Conservation (phyloP, 2,888 invertebrate genomes). For the Epistrophe grossulariae region DNA sequence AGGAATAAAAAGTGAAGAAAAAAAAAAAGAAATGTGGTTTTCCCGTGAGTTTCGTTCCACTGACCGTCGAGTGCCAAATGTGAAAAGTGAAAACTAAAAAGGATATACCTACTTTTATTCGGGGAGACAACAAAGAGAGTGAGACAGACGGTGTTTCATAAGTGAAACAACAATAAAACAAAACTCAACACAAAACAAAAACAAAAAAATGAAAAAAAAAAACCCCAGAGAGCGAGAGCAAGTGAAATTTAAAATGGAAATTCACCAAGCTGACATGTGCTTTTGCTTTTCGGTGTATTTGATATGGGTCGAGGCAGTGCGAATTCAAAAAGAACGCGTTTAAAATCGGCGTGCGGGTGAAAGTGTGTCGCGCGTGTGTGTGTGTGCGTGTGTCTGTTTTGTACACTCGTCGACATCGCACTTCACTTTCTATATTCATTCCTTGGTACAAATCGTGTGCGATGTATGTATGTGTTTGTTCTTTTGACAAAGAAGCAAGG, state of each 20-base stretch:
- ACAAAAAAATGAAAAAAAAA: not conserved
- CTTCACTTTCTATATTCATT: conserved; percentile 32
- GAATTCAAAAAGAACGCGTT: conserved; percentile 67
- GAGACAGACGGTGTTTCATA: conserved; percentile 13
- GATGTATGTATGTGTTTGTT: conserved; percentile 39
- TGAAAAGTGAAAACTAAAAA: conserved; percentile 67
- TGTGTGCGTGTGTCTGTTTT: conserved; percentile 10
- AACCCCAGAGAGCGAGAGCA: conserved; percentile 3
- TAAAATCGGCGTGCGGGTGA: conserved; percentile 46
- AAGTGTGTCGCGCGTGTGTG: conserved; percentile 15
- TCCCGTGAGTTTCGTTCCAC: conserved; percentile 50
- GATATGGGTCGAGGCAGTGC: conserved; percentile 59
- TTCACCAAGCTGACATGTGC: conserved; percentile 67
- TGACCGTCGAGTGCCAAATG: conserved; percentile 55
- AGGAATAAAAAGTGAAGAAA: conserved; percentile 50
- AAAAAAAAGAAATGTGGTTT: conserved; percentile 57
- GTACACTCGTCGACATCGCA: conserved; percentile 9
- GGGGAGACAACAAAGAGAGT: conserved; percentile 30
- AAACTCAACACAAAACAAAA: conserved; percentile 2
- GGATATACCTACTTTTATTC: conserved; percentile 2
- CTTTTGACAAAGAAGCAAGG: conserved; percentile 14
- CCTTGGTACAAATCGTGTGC: not conserved
- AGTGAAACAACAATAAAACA: conserved; percentile 23
- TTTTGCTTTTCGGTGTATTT: conserved; percentile 46
- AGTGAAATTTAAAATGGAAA: conserved; percentile 57